Evolutionary conservation across 2,113 vertebrate genomes (phyloP), one percentile per base, ranked within the genome.

Genomic region (Cyprinus carpio): DNA sequence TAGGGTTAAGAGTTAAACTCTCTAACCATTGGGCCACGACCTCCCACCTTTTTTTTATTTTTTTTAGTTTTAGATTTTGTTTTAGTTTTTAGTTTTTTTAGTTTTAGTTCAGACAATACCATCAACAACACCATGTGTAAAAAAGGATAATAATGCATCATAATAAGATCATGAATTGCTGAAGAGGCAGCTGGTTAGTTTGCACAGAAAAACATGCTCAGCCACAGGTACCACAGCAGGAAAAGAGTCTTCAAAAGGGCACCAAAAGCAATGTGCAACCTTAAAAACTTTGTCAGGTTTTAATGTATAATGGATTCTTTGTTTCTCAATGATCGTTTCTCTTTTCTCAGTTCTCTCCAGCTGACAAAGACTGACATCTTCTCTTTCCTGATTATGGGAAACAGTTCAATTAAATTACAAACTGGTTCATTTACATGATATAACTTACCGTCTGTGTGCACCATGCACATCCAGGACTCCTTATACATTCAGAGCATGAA

Each of bases 381-480:
- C 49, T 31, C 27, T n/a, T 25, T 49, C 6, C 40, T 46, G 40
- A 77, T 43, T 31, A 69, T 12, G 2, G 31, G 9, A n/a, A n/a
- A 23, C 4, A 0, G 34, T 23, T 23, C 1, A 71, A 5, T 23
- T 11, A 23, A 11, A 37, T 20, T 37, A 69, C 67, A 2, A 37
- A 69, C n/a, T 60, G 7, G 16, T 58, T 10, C 16, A 7, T 56
- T 43, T 65, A 10, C 12, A 65, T 40, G n/a, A 23, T 58, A 15
- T 58, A 51, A 34, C 88, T 82, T 46, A 92, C 91, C 58, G n/a
- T 40, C 74, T 88, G 64, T 74, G 71, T 87, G 74, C 90, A 92
- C 91, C 91, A 92, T 0, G 84, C 86, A 89, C 91, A 91, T 27
- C 88, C 85, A 13, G 89, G 89, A 75, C 86, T 89, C 62, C 31